Percentiles rank a stretch among this genome's conserved stretches.
Conservation (phyloP, 2,888 invertebrate genomes). For the Labia minor region DNA sequence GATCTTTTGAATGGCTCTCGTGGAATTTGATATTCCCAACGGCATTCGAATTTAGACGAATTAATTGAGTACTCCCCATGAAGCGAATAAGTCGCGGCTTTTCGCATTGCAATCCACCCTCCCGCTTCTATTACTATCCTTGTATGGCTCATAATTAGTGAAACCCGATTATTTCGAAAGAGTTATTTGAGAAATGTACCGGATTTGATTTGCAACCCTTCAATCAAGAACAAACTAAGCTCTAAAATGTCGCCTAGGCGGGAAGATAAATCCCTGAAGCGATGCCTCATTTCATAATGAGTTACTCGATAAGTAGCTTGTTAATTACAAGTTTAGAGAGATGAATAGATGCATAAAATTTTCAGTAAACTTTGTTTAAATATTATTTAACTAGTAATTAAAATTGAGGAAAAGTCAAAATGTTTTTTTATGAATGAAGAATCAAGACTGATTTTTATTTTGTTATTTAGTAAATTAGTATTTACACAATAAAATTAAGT, state of each 20-base stretch:
- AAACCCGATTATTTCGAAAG: conserved; percentile 5
- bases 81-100: background rate
- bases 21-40: background rate
- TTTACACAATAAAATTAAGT: too few relatives aligned
- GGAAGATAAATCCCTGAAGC: background rate
- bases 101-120: background rate
- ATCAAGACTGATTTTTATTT: too few relatives aligned
- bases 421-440: too few relatives aligned
- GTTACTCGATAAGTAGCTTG: background rate
- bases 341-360: too few relatives aligned
- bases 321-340: background rate
- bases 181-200: conserved; percentile 4
- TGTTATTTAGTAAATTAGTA: too few relatives aligned
- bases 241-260: background rate
- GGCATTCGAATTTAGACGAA: background rate
- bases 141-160: conserved; percentile 2
- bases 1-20: background rate
- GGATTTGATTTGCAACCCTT: conserved; percentile 6
- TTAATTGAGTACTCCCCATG: background rate
- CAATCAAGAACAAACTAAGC: background rate
- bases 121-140: too few relatives aligned
- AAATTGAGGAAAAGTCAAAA: too few relatives aligned
- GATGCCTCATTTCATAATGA: background rate
- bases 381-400: too few relatives aligned
- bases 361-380: too few relatives aligned